phyloP scores from a whole-genome alignment of 2,888 invertebrate genomes.

The Euclidia mi region DNA sequence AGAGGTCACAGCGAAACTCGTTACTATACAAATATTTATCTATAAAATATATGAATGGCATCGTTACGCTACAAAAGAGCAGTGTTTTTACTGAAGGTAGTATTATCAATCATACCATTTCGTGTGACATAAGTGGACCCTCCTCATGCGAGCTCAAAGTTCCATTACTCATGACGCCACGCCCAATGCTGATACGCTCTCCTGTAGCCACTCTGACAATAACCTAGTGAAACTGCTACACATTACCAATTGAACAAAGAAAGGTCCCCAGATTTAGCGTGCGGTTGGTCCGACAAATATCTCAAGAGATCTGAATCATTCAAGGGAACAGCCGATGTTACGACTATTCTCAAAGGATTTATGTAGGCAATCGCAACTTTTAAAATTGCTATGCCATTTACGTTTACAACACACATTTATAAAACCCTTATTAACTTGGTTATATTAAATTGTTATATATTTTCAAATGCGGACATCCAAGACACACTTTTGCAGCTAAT shows the following conservation, averaged over 20 bases:
- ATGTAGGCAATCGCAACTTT: too few relatives aligned
- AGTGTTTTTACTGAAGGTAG: conserved; percentile 81
- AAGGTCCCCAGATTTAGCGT: conserved; percentile 30
- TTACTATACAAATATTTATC: conserved; percentile 42
- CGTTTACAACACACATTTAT: too few relatives aligned
- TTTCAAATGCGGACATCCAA: conserved; percentile 23
- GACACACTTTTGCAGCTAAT: conserved; percentile 32
- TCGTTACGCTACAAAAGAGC: conserved; percentile 71
- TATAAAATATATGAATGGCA: conserved; percentile 58
- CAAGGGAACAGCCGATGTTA: conserved; percentile 33
- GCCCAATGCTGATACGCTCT: conserved; percentile 83
- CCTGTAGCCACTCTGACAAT: conserved; percentile 71
- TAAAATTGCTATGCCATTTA: too few relatives aligned
- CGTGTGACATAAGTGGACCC: conserved; percentile 88
- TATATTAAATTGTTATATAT: too few relatives aligned
- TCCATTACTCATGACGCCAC: conserved; percentile 87
- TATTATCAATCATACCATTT: conserved; percentile 88
- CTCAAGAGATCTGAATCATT: conserved; percentile 46
- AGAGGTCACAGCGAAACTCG: conserved; percentile 22
- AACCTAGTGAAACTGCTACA: conserved; percentile 47
- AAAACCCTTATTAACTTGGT: too few relatives aligned
- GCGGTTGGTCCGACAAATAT: conserved; percentile 33
- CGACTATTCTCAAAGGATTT: conserved; percentile 10
- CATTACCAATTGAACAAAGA: conserved; percentile 44
- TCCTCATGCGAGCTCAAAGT: conserved; percentile 85